These are phyloP conservation scores for Entomobrya proxima DNA, from an alignment of 2,888 invertebrate species.

Conservation along the genomic window DNA sequence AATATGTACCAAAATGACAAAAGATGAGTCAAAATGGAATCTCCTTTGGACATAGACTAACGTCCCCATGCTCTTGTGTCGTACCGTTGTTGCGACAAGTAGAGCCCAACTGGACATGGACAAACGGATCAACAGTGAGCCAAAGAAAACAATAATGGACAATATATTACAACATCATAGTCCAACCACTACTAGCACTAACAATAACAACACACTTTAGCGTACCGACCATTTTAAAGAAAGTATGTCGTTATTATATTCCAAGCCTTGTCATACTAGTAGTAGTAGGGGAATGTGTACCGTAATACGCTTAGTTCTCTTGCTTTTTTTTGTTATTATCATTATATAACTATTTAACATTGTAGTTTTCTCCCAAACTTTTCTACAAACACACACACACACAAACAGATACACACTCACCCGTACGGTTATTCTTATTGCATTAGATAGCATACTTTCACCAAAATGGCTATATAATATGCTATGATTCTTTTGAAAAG, in stretches of 20 bases:
- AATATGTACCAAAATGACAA: constrained; percentile 55
- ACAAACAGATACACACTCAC: too few relatives aligned
- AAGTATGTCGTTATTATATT: too few relatives aligned
- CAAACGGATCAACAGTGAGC: constrained; percentile 44
- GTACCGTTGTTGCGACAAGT: constrained; percentile 1
- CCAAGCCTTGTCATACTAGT: neutral
- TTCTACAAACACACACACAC: constrained; percentile 12
- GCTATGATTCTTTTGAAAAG: constrained; percentile 38
- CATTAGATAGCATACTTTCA: constrained; percentile 43
- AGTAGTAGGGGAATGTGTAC: neutral
- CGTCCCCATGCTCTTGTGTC: constrained; percentile 20
- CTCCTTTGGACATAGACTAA: constrained; percentile 12
- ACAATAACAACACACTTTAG: constrained; percentile 13
- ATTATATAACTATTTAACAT: constrained; percentile 48
- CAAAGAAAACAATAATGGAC: neutral
- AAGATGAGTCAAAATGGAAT: constrained; percentile 54
- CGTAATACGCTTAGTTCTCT: neutral
- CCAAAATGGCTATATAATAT: constrained; percentile 45
- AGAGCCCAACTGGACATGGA: constrained; percentile 28
- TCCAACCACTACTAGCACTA: neutral
- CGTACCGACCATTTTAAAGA: neutral
- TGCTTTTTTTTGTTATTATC: neutral
- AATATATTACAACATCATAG: constrained; percentile 31
- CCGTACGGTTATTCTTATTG: constrained; percentile 10
- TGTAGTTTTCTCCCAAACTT: constrained; percentile 13